Evolutionary conservation across 2,113 vertebrate species (phyloP).

Genomic region (Mobula hypostoma): DNA sequence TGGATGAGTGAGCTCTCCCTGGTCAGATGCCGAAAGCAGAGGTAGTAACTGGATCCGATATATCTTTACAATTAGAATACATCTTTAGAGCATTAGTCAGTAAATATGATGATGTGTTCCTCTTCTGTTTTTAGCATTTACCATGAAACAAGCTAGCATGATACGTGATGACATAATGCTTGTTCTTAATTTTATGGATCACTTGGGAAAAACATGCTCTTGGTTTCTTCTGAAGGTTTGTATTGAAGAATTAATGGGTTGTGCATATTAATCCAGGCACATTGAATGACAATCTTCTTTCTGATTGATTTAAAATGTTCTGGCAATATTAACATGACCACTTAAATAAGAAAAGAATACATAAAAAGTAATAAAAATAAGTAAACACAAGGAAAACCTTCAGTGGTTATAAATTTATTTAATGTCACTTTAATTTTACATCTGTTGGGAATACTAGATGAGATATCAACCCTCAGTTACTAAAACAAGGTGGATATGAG

Average conservation of each 20-base stretch:
- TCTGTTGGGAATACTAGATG: background rate
- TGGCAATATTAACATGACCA: background rate
- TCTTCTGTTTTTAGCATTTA: constrained; percentile 26
- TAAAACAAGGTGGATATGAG: too few relatives aligned
- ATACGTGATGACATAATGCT: constrained; percentile 20
- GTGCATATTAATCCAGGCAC: background rate
- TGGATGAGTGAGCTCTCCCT: background rate
- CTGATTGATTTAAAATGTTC: background rate
- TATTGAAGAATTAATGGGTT: constrained; percentile 16
- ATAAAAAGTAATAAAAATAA: constrained; percentile 9
- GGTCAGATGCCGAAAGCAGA: background rate
- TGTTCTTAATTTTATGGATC: constrained; percentile 6
- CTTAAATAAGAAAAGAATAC: constrained; percentile 10
- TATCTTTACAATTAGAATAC: background rate
- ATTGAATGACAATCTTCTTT: constrained; percentile 10
- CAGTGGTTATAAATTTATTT: background rate
- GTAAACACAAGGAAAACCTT: background rate
- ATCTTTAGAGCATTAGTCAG: background rate
- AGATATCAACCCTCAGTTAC: too few relatives aligned
- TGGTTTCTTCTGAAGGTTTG: background rate
- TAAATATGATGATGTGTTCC: background rate
- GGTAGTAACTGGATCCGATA: background rate
- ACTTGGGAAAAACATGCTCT: constrained; percentile 5
- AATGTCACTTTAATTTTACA: background rate
- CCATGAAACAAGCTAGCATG: background rate